Conservation (phyloP, 1,140 invertebrate genomes). For the Paracyclopina nana region DNA sequence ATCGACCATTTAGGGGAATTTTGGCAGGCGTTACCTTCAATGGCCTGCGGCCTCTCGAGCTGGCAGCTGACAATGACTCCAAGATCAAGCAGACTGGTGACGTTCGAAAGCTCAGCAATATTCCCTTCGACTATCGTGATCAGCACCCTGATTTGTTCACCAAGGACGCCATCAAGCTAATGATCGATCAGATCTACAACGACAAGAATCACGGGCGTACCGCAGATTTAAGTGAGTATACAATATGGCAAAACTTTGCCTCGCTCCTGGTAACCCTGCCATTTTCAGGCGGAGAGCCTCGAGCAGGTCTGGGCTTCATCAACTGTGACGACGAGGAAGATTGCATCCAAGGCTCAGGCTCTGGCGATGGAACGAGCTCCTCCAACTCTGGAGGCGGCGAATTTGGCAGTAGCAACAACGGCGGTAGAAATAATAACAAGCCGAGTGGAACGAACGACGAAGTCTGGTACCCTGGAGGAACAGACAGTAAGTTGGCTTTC, state of each 20-base stretch:
- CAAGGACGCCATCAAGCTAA: conserved; percentile 5
- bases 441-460: too few species aligned
- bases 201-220: too few species aligned
- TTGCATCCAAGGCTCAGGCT: conserved; percentile 1
- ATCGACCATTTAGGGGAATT: conserved; percentile 6
- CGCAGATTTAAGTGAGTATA: too few species aligned
- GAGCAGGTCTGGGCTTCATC: neutral
- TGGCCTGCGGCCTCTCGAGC: conserved; percentile 4
- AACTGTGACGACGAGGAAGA: conserved; percentile 15
- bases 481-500: too few species aligned
- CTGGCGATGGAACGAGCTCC: conserved; percentile 6
- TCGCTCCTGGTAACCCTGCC: too few species aligned
- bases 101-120: neutral
- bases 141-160: neutral
- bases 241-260: too few species aligned
- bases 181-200: conserved; percentile 9
- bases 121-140: conserved; percentile 12
- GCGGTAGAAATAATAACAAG: too few species aligned
- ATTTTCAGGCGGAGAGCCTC: too few species aligned
- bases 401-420: too few species aligned
- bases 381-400: too few species aligned
- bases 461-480: neutral
- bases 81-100: neutral
- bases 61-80: conserved; percentile 3
- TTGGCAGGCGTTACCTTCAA: conserved; percentile 1